Evolutionary conservation across 2,797 vertebrate species (phyloP).

Genomic region (Semaprochilodus insignis): DNA sequence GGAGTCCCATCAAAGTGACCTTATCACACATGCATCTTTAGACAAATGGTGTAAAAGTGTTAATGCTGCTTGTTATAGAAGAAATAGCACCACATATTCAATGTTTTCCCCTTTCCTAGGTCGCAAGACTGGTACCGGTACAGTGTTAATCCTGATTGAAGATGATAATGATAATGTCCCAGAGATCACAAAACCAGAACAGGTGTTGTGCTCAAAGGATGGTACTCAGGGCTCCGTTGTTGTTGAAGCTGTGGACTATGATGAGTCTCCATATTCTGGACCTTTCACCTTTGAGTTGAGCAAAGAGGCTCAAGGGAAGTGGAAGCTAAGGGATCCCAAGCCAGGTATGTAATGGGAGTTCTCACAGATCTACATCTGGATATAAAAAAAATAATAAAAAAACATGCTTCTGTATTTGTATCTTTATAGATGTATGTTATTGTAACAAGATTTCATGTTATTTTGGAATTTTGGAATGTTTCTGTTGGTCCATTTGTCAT

Average conservation of each 20-base stretch:
- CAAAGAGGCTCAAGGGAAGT: constrained; percentile 54
- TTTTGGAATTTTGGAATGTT: too few species aligned
- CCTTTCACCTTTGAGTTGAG: constrained; percentile 78
- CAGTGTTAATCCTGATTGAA: constrained; percentile 75
- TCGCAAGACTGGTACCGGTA: constrained; percentile 83
- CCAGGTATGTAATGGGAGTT: constrained; percentile 66
- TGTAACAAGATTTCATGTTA: too few species aligned
- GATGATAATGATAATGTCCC: constrained; percentile 83
- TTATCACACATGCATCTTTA: neutral
- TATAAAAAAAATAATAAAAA: too few species aligned
- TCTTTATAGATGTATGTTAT: too few species aligned
- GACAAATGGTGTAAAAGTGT: neutral
- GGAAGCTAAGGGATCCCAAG: constrained; percentile 67
- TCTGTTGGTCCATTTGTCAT: too few species aligned
- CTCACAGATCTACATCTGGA: neutral
- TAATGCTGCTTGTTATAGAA: neutral
- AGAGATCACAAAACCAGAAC: constrained; percentile 43
- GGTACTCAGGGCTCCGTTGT: constrained; percentile 62
- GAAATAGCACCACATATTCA: neutral
- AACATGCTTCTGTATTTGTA: too few species aligned
- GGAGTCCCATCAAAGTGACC: neutral
- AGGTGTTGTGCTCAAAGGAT: constrained; percentile 73
- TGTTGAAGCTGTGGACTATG: constrained; percentile 71
- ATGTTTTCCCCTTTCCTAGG: constrained; percentile 62
- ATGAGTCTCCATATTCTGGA: constrained; percentile 71